Percentiles rank a stretch among this genome's conserved stretches.
Evolutionary conservation across 2,888 invertebrate species (phyloP).

Genomic region (Hartigia nigra): DNA sequence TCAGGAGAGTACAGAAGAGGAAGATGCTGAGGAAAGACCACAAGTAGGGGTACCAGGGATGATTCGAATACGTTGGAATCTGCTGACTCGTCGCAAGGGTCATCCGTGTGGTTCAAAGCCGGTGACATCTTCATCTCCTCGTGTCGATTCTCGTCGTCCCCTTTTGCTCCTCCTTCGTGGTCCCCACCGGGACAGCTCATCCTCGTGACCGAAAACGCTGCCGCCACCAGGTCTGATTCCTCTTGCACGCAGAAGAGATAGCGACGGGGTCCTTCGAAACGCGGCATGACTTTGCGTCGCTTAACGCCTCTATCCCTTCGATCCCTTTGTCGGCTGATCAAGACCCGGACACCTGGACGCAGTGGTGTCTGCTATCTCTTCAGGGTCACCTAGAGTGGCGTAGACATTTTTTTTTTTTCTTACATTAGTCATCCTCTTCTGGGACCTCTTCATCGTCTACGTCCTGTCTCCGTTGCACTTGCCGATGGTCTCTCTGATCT

Average conservation of each 20-base stretch:
- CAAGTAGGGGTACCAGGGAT: not conserved
- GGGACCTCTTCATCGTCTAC: conserved; percentile 7
- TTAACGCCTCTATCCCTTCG: conserved; percentile 23
- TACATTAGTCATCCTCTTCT: conserved; percentile 10
- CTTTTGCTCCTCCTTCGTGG: not conserved
- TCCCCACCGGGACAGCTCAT: not conserved
- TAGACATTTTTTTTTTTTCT: conserved; percentile 7
- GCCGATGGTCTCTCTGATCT: not conserved
- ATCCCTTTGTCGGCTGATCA: conserved; percentile 40
- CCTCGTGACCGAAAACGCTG: not conserved
- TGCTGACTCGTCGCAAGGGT: conserved; percentile 52
- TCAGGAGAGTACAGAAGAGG: not conserved
- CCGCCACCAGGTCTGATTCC: conserved; percentile 4
- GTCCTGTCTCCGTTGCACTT: conserved; percentile 21
- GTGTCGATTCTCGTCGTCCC: conserved; percentile 1
- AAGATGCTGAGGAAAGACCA: not conserved
- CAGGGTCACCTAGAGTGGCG: conserved; percentile 30
- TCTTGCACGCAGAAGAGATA: not conserved
- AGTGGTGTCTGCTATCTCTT: conserved; percentile 28
- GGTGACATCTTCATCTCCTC: conserved; percentile 52
- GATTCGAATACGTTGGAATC: conserved; percentile 40
- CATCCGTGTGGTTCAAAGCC: conserved; percentile 39
- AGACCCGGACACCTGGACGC: conserved; percentile 39
- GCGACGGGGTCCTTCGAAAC: conserved; percentile 1
- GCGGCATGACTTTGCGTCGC: conserved; percentile 12